Conservation (phyloP, 1,140 invertebrate species). For the Homalodisca vitripennis region DNA sequence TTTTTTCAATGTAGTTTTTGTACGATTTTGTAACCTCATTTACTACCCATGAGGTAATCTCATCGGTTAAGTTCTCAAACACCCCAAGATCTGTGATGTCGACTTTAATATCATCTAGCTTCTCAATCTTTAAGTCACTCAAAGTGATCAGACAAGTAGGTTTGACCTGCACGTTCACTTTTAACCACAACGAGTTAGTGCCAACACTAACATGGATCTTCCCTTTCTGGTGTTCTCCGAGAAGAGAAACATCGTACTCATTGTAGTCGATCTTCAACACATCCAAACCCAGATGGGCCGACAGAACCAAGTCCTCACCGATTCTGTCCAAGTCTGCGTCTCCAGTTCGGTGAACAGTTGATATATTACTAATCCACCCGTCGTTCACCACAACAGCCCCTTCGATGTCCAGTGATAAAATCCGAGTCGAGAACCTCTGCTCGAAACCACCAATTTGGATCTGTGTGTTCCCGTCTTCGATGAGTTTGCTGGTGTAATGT, state of each 20-base stretch:
- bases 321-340: slow-evolving; percentile 2
- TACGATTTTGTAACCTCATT: not conserved
- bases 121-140: not conserved
- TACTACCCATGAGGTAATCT: slow-evolving; percentile 11
- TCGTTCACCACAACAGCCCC: not conserved
- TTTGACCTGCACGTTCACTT: not conserved
- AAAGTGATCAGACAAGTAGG: not conserved
- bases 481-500: slow-evolving; percentile 10
- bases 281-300: slow-evolving; percentile 1
- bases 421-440: not conserved
- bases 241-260: slow-evolving; percentile 9
- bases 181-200: not conserved
- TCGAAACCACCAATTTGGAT: not conserved
- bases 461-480: not conserved
- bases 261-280: not conserved
- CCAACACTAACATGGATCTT: slow-evolving; percentile 5
- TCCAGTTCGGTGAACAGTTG: slow-evolving; percentile 3
- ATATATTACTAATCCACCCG: not conserved
- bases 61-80: slow-evolving; percentile 15
- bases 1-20: not conserved
- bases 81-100: slow-evolving; percentile 21
- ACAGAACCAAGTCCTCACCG: not conserved
- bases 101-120: not conserved
- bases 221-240: slow-evolving; percentile 4
- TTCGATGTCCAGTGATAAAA: not conserved